Evolutionary conservation across 2,797 vertebrate species (phyloP).

Genomic region (Melanotaenia maccullochi): DNA sequence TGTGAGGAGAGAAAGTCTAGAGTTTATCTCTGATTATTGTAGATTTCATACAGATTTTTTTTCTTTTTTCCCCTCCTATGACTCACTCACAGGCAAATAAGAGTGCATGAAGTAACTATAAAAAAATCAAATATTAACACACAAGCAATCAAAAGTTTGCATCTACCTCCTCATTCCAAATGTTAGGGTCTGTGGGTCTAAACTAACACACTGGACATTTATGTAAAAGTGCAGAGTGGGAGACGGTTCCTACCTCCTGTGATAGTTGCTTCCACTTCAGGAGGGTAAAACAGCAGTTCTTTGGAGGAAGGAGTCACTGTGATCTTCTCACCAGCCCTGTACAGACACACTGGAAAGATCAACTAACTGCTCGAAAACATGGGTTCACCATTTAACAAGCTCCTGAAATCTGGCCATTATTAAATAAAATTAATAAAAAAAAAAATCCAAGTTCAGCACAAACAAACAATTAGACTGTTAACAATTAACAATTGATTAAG

Average conservation of each 20-base stretch:
- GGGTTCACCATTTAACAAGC: background rate
- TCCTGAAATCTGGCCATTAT: background rate
- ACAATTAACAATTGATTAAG: background rate
- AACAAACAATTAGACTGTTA: too few species aligned
- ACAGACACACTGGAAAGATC: slow-evolving; percentile 16
- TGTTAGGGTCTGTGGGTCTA: background rate
- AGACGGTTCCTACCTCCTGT: slow-evolving; percentile 87
- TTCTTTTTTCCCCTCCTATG: background rate
- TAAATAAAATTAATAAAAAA: too few species aligned
- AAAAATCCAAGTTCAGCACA: too few species aligned
- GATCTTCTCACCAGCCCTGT: slow-evolving; percentile 95
- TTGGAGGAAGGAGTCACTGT: slow-evolving; percentile 95
- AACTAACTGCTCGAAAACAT: slow-evolving; percentile 6
- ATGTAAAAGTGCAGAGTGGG: slow-evolving; percentile 3
- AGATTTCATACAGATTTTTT: background rate
- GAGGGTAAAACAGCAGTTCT: slow-evolving; percentile 95
- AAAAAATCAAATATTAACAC: background rate
- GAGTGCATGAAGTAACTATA: background rate
- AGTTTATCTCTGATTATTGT: background rate
- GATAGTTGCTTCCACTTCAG: slow-evolving; percentile 92
- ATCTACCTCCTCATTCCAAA: background rate
- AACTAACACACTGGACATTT: too few species aligned
- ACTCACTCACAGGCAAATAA: background rate
- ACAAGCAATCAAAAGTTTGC: background rate
- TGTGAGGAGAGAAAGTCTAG: slow-evolving; percentile 50